These are phyloP conservation scores for Phasia obesa DNA, from an alignment of 2,888 invertebrate genomes.

Conservation along the genomic window DNA sequence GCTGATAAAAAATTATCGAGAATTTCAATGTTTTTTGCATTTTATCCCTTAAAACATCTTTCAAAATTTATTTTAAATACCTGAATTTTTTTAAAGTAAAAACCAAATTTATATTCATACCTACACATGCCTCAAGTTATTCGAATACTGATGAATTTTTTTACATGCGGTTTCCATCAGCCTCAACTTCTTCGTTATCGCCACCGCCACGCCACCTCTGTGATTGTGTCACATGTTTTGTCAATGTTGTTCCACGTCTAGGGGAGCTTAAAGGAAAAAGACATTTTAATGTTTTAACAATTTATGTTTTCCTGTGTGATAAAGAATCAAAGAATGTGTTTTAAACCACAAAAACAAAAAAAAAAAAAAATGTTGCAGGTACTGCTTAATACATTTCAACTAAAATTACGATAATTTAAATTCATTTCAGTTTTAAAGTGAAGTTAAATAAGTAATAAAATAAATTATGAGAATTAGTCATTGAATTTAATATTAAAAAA, in stretches of 20 bases:
- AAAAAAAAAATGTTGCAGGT: constrained; percentile 38
- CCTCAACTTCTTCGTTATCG: neutral
- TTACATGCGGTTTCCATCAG: constrained; percentile 52
- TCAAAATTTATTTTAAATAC: too few relatives aligned
- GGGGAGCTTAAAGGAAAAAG: constrained; percentile 6
- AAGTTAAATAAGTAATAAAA: constrained; percentile 13
- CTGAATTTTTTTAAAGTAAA: too few relatives aligned
- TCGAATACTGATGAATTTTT: constrained; percentile 25
- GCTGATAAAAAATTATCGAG: constrained; percentile 22
- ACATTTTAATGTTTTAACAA: constrained; percentile 61
- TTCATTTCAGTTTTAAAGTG: neutral
- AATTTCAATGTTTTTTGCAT: constrained; percentile 37
- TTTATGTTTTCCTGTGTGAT: constrained; percentile 69
- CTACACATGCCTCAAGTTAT: neutral
- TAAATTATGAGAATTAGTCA: constrained; percentile 52
- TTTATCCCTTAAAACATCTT: too few relatives aligned
- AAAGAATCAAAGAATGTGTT: constrained; percentile 1
- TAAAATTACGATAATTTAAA: neutral
- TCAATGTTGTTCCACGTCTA: neutral
- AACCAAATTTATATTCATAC: constrained; percentile 31
- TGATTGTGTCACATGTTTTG: constrained; percentile 36
- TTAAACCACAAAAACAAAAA: too few relatives aligned
- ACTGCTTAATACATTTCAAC: constrained; percentile 22
- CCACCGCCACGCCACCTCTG: constrained; percentile 6
- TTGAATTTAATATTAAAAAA: constrained; percentile 2